Evolutionary conservation across 2,113 vertebrate species (phyloP), one percentile per base, ranked within the genome.

Genomic region (Ivindomyrus marchei): DNA sequence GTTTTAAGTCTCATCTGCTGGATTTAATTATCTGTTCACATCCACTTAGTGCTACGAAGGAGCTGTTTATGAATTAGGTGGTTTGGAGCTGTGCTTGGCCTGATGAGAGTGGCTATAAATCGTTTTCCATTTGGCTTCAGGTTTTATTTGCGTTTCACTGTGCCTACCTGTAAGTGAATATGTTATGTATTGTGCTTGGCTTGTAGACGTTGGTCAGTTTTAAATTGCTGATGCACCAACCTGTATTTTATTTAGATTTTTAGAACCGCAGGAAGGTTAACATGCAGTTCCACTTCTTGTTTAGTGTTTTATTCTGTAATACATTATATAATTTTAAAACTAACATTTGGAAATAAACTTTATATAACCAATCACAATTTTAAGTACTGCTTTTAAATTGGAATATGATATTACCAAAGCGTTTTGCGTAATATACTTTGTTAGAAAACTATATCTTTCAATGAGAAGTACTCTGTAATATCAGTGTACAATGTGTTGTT

Each of bases 11-110:
- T 80, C 36, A 10, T 86, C 45, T 86, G n/a, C 84, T 50, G 84
- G 84, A 50, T 86, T 86, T 86, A 49, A 86, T 86, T 50, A 47
- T 49, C 45, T 49, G 46, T 86, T 50, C 84, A 47, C 45, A 86
- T 86, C 24, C 84, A 86, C 45, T 86, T 50, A 27, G 47, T 11
- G 36, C 31, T 80, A 17, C 1, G 47, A 31, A 50, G 84, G 84
- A 49, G 47, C 24, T 86, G 83, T 49, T 85, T 85, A 27, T 49
- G 84, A 49, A 86, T 86, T 45, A 86, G 45, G 11, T 47, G 13
- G n/a, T 47, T 86, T 24, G 45, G 46, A 86, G 46, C 17, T 49
- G 84, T 21, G 24, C 24, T 50, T 50, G 84, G 47, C 45, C 84
- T 50, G 45, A 80, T 80, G 13, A 80, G 74, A 80, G 74, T 80